phyloP scores from a whole-genome alignment of 2,888 invertebrate species.

The Apodemia hepburni region DNA sequence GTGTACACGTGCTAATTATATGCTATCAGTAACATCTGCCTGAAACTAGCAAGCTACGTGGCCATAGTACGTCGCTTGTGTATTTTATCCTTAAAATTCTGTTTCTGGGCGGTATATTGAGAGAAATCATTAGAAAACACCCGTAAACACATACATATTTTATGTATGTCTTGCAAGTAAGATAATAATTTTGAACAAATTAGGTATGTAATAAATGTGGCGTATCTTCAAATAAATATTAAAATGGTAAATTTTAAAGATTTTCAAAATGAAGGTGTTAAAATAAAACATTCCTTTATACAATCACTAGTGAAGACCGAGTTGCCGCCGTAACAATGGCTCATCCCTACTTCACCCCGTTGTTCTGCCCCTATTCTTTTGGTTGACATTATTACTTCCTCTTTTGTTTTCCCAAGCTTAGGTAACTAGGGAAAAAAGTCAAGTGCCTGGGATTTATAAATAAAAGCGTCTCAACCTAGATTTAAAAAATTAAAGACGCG shows the following conservation, averaged over 20 bases:
- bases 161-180: too few species aligned
- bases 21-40: too few species aligned
- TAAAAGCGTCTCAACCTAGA: conserved; percentile 26
- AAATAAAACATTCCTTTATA: conserved; percentile 6
- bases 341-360: conserved; percentile 55
- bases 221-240: not conserved
- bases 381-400: conserved; percentile 54
- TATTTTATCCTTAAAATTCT: too few species aligned
- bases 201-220: not conserved
- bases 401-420: conserved; percentile 39
- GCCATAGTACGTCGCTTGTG: too few species aligned
- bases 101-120: too few species aligned
- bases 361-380: conserved; percentile 43
- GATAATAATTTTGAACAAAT: not conserved
- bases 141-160: too few species aligned
- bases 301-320: conserved; percentile 4
- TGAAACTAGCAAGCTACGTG: too few species aligned
- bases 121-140: too few species aligned
- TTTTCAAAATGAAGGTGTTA: not conserved
- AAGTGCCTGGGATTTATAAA: conserved; percentile 35
- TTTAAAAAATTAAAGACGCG: conserved; percentile 28
- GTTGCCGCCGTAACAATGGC: conserved; percentile 32
- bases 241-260: not conserved
- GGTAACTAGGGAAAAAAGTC: conserved; percentile 44
- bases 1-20: too few species aligned